These are phyloP conservation scores for Monopterus albus DNA, from an alignment of 2,113 vertebrate species.

Conservation along the genomic window DNA sequence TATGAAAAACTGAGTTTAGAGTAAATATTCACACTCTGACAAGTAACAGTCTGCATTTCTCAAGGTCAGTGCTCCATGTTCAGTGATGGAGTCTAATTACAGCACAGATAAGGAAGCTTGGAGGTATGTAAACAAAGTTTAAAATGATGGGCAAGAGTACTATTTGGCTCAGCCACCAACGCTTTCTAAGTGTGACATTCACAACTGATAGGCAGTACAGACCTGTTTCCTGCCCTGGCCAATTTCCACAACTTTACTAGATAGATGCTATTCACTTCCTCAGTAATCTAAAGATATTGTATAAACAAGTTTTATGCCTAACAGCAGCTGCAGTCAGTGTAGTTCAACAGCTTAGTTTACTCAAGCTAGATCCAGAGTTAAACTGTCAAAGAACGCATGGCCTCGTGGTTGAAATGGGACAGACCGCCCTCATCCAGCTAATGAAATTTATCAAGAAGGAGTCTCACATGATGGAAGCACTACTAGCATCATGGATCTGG, in stretches of 20 bases:
- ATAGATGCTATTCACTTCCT: not conserved
- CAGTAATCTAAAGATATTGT: slow-evolving; percentile 6
- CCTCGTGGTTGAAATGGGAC: slow-evolving; percentile 15
- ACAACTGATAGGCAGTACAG: not conserved
- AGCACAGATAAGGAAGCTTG: slow-evolving; percentile 4
- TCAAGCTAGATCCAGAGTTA: slow-evolving; percentile 14
- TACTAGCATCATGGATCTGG: slow-evolving; percentile 56
- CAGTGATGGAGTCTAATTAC: not conserved
- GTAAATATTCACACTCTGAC: slow-evolving; percentile 41
- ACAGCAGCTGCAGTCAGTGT: slow-evolving; percentile 41
- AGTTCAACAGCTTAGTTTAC: slow-evolving; percentile 24
- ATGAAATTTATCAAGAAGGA: slow-evolving; percentile 22
- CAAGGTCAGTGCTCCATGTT: not conserved
- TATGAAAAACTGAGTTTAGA: slow-evolving; percentile 14
- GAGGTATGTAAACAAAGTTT: not conserved
- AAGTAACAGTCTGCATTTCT: slow-evolving; percentile 13
- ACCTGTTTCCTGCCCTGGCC: not conserved
- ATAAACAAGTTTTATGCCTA: slow-evolving; percentile 24
- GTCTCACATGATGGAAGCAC: slow-evolving; percentile 18
- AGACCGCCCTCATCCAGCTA: not conserved
- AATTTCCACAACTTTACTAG: slow-evolving; percentile 3
- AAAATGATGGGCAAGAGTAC: not conserved
- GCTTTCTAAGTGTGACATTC: not conserved
- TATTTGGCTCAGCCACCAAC: not conserved
- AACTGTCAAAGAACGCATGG: slow-evolving; percentile 19